These are phyloP conservation scores for Venustaconcha ellipsiformis DNA, from an alignment of 1,140 invertebrate species.

Conservation along the genomic window DNA sequence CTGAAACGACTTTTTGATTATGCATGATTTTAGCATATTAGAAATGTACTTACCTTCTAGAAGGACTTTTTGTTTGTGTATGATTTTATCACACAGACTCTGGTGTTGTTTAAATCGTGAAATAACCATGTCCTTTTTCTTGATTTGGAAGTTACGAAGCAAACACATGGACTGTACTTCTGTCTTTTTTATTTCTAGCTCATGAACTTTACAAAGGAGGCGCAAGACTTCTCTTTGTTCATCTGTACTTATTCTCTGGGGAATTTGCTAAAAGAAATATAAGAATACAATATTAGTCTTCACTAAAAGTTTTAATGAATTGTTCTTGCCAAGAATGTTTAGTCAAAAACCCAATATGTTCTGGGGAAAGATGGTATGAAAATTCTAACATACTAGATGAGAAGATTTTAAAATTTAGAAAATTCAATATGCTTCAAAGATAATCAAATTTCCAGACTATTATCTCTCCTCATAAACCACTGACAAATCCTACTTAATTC, in stretches of 20 bases:
- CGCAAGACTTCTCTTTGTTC: conserved; percentile 88
- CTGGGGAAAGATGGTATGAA: too few relatives aligned
- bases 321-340: too few relatives aligned
- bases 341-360: too few relatives aligned
- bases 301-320: too few relatives aligned
- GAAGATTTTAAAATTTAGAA: too few relatives aligned
- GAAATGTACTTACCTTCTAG: conserved; percentile 79
- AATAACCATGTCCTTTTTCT: conserved; percentile 84
- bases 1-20: too few relatives aligned
- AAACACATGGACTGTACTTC: conserved; percentile 88
- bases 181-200: conserved; percentile 92
- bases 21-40: too few relatives aligned
- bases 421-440: too few relatives aligned
- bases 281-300: neutral
- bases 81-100: conserved; percentile 90
- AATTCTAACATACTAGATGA: too few relatives aligned
- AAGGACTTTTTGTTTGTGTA: conserved; percentile 85
- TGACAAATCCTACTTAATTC: too few relatives aligned
- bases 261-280: conserved; percentile 77
- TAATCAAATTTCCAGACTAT: too few relatives aligned
- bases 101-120: conserved; percentile 86
- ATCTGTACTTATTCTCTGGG: conserved; percentile 83
- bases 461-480: too few relatives aligned
- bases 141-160: conserved; percentile 85
- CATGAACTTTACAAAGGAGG: conserved; percentile 86